These are phyloP conservation scores for Pyrocoelia pectoralis DNA, from an alignment of 2,888 invertebrate species.

Conservation along the genomic window DNA sequence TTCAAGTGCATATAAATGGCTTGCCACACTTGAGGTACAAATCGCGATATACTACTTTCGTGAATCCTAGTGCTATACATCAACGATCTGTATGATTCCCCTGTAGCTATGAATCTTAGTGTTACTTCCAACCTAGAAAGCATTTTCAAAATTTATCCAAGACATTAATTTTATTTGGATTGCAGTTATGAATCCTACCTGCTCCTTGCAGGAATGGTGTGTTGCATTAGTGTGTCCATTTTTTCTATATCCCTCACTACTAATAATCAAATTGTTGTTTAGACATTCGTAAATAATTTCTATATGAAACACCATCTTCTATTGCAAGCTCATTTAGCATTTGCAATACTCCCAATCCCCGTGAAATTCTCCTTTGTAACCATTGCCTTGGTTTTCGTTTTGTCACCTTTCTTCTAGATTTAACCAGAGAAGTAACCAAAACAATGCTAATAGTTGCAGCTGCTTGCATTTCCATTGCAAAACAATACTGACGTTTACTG, in stretches of 20 bases:
- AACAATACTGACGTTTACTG: too few relatives aligned
- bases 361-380: background rate
- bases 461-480: too few relatives aligned
- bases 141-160: background rate
- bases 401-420: too few relatives aligned
- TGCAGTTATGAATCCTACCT: background rate
- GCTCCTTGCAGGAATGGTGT: background rate
- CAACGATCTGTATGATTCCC: constrained; percentile 23
- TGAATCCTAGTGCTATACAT: constrained; percentile 18
- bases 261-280: background rate
- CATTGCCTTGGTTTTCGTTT: background rate
- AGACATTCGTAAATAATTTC: background rate
- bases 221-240: background rate
- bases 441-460: too few relatives aligned
- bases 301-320: constrained; percentile 4
- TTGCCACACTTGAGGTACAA: background rate
- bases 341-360: background rate
- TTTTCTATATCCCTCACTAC: background rate
- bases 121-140: background rate
- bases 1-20: background rate
- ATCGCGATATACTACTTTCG: background rate
- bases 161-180: background rate
- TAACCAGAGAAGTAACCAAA: too few relatives aligned
- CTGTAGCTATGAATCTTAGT: background rate
- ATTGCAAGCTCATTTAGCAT: background rate